These are phyloP conservation scores for Blastomussa wellsi DNA, from an alignment of 92 coral and sea anemone genomes.

Conservation along the genomic window DNA sequence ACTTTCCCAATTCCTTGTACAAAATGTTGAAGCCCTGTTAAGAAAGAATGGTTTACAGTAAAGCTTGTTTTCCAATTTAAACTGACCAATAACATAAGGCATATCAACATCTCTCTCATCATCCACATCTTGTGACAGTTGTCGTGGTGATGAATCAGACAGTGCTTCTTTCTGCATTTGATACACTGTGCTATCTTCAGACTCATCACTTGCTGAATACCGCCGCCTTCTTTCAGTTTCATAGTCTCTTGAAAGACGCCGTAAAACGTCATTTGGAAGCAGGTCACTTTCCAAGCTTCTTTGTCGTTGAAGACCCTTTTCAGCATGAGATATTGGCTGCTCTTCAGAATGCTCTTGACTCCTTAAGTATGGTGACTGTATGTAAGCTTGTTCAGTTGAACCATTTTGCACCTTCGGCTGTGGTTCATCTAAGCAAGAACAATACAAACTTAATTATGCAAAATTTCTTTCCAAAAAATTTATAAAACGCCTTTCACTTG, in stretches of 20 bases:
- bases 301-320: background rate
- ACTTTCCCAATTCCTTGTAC: background rate
- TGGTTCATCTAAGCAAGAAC: conserved; percentile 21
- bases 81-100: conserved; percentile 96
- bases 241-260: conserved; percentile 23
- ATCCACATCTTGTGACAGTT: conserved; percentile 37
- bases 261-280: conserved; percentile 12
- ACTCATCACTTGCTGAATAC: conserved; percentile 54
- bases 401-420: conserved; percentile 4
- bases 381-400: background rate
- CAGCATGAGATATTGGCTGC: background rate
- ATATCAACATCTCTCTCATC: conserved; percentile 66
- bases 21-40: conserved; percentile 36
- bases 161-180: conserved; percentile 9
- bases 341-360: background rate
- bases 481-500: too few relatives aligned
- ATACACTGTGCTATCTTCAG: conserved; percentile 25
- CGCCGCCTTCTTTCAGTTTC: conserved; percentile 38
- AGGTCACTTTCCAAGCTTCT: conserved; percentile 22
- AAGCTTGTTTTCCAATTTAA: conserved; percentile 42
- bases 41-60: conserved; percentile 42
- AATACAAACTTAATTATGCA: background rate
- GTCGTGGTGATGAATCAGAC: conserved; percentile 34
- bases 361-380: conserved; percentile 36
- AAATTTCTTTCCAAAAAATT: background rate